phyloP scores from a whole-genome alignment of 2,113 vertebrate genomes.

The Syngnathus floridae region DNA sequence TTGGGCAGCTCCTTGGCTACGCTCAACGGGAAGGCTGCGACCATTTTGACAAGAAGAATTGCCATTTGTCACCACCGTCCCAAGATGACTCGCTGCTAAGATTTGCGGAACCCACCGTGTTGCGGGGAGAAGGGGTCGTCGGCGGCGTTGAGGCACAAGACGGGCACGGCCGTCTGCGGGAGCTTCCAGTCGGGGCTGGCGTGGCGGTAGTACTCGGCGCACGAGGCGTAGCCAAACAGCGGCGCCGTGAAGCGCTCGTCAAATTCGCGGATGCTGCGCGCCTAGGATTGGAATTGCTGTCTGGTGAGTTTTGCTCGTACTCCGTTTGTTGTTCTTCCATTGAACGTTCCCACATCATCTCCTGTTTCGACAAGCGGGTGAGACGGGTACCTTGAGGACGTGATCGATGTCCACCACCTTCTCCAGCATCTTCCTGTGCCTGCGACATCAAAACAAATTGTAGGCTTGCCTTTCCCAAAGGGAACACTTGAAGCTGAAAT shows the following conservation, averaged over 20 bases:
- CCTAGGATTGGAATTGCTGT: constrained; percentile 51
- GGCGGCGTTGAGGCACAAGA: constrained; percentile 77
- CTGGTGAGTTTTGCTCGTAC: no score
- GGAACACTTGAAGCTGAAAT: not conserved
- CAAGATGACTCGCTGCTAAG: no score
- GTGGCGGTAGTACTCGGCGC: constrained; percentile 69
- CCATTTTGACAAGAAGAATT: not conserved
- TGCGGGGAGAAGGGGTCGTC: constrained; percentile 80
- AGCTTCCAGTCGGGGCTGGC: constrained; percentile 74
- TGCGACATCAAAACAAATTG: constrained; percentile 22
- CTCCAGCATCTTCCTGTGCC: constrained; percentile 71
- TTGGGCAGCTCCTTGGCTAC: constrained; percentile 54
- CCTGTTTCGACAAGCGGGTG: no score
- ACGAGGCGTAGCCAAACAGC: constrained; percentile 75
- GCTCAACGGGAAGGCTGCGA: constrained; percentile 69
- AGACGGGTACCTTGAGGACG: constrained; percentile 68
- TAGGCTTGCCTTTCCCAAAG: not conserved
- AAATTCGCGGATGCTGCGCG: constrained; percentile 72
- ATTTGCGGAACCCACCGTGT: constrained; percentile 47
- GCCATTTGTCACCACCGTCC: not conserved
- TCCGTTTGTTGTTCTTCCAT: no score
- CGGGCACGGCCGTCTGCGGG: constrained; percentile 62
- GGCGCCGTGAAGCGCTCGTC: constrained; percentile 75
- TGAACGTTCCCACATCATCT: no score
- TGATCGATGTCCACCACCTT: constrained; percentile 72